Conservation (phyloP, 2,797 vertebrate genomes). For the Chanos chanos region DNA sequence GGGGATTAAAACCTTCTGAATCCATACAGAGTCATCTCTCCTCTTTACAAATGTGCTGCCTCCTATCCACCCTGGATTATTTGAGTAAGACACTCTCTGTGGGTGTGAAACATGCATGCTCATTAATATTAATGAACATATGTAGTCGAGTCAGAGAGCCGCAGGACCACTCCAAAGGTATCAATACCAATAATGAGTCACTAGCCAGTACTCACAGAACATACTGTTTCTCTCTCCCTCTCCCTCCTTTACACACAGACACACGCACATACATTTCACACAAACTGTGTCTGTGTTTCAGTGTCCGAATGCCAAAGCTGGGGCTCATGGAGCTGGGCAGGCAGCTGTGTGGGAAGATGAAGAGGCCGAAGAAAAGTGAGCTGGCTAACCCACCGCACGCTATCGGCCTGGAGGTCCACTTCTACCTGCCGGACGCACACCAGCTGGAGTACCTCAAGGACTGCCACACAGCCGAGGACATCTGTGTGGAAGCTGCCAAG, state of each 20-base stretch:
- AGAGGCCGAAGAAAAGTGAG: slow-evolving; percentile 76
- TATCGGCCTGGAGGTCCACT: slow-evolving; percentile 82
- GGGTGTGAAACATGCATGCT: no score
- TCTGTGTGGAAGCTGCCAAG: slow-evolving; percentile 86
- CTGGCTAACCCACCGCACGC: slow-evolving; percentile 60
- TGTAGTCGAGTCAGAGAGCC: no score
- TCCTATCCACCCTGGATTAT: no score
- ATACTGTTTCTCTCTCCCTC: not conserved
- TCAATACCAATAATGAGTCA: no score
- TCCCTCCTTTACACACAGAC: not conserved
- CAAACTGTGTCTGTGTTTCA: slow-evolving; percentile 46
- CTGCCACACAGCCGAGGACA: slow-evolving; percentile 79
- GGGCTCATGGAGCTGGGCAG: slow-evolving; percentile 83
- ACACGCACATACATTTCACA: not conserved
- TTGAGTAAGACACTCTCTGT: no score
- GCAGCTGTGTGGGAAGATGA: slow-evolving; percentile 97
- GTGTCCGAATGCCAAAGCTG: slow-evolving; percentile 82
- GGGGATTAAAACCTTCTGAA: no score
- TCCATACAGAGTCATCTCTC: no score
- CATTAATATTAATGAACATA: no score
- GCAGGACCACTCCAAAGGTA: no score
- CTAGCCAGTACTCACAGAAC: no score
- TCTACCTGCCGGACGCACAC: slow-evolving; percentile 76
- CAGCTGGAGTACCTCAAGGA: slow-evolving; percentile 74
- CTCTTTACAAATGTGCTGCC: no score